A percentile compares a stretch with the other conserved stretches of the same genome.
phyloP scores from a whole-genome alignment of 2,888 invertebrate species.

The Phasia obesa region DNA sequence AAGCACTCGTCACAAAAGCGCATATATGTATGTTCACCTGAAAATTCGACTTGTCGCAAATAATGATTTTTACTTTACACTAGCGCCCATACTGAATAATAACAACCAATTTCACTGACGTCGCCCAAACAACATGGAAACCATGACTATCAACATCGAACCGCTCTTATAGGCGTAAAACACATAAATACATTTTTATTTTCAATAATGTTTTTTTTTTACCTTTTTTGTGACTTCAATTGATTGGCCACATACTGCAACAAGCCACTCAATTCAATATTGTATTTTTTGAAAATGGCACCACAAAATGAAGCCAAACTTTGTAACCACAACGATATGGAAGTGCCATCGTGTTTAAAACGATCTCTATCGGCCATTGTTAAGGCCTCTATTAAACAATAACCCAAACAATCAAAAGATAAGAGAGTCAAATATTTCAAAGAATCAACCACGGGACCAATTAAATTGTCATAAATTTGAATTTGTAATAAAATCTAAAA shows the following conservation, averaged over 20 bases:
- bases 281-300: constrained; percentile 98
- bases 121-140: no score
- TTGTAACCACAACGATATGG: constrained; percentile 96
- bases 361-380: constrained; percentile 89
- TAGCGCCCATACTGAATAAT: no score
- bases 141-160: no score
- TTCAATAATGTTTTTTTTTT: constrained; percentile 68
- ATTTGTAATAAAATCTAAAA: constrained; percentile 88
- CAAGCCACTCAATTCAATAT: constrained; percentile 96
- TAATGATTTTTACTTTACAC: no score
- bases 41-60: no score
- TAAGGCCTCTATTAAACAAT: constrained; percentile 96
- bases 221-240: constrained; percentile 97
- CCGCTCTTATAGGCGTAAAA: background rate
- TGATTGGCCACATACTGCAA: constrained; percentile 99
- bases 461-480: constrained; percentile 96
- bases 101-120: no score
- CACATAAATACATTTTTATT: background rate
- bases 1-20: no score
- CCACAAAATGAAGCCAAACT: constrained; percentile 98
- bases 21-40: no score
- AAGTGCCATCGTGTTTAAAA: constrained; percentile 94
- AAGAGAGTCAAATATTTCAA: constrained; percentile 97
- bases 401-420: constrained; percentile 97
- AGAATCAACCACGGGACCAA: constrained; percentile 98